Base-by-base conservation (phyloP, 1,140 invertebrate genomes). In the Eubasilissa regina region DNA sequence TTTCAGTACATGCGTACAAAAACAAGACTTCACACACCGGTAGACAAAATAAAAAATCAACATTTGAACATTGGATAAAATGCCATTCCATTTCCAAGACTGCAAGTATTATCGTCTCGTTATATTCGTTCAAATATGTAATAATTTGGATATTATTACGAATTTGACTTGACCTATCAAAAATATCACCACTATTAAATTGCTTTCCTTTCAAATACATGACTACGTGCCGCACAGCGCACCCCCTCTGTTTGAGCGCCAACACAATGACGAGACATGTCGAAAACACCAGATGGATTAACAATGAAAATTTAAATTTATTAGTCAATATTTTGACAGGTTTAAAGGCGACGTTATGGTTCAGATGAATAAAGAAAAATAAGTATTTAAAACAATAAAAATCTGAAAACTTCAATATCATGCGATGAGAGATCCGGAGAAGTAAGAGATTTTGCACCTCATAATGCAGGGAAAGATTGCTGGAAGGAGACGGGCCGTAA, bases 141-240 rank as follows among this genome's bases (percentile, higher is more conserved):
- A 62, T 62, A 21, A 62, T 62, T 35, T 62, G 17, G 13, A 19
- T 35, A 21, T 62, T 19, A 21, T 62, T 4, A 62, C 19, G 25
- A 19, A 62, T 62, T 35, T 62, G n/a, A n/a, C 58, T 62, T 62
- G 53, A 12, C 58, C 58, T 62, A 62, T 62, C 12, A 19, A 62
- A 62, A 62, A 62, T 62, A 62, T 62, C 58, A 62, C 58, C 58
- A 19, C 21, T n/a, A n/a, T 62, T 62, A 62, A 35, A 62, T 62
- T 62, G 58, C 58, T 62, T 62, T 62, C 58, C 58, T 21, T 62
- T 19, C 58, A 55, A n/a, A 55, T 55, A 15, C 53, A 8, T 19
- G 13, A 21, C 21, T 21, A 21, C 58, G 12, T 7, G 17, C 12
- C 56, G 3, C 8, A 19, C 21, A 25, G 12, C 58, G 25, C 15